Percentiles rank a stretch among this genome's conserved stretches.
phyloP scores from a whole-genome alignment of 2,113 vertebrate species.

The Zootoca vivipara region DNA sequence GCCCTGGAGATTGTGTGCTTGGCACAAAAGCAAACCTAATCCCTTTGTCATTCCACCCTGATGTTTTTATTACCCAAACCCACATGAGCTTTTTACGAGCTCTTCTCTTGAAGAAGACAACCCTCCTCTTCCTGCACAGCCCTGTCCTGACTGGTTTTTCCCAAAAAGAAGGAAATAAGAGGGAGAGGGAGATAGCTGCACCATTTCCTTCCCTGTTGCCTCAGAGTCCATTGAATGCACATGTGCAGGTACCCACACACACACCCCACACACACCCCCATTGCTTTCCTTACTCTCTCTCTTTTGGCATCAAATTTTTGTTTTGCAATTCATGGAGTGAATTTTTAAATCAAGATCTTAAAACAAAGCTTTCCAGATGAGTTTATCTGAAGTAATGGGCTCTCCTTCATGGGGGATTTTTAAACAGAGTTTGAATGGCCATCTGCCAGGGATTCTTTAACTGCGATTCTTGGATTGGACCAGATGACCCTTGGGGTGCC shows the following conservation, averaged over 20 bases:
- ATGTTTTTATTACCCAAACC: slow-evolving; percentile 55
- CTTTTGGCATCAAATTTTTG: slow-evolving; percentile 42
- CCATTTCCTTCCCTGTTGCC: background rate
- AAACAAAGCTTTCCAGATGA: slow-evolving; percentile 14
- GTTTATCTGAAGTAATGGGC: slow-evolving; percentile 4
- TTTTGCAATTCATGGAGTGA: slow-evolving; percentile 4
- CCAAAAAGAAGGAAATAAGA: slow-evolving; percentile 23
- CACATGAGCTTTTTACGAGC: slow-evolving; percentile 47
- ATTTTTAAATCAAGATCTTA: too few species aligned
- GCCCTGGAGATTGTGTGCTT: slow-evolving; percentile 43
- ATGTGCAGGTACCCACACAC: background rate
- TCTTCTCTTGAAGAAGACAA: slow-evolving; percentile 50
- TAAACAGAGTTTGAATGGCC: too few species aligned
- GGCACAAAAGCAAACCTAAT: slow-evolving; percentile 41
- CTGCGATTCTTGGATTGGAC: too few species aligned
- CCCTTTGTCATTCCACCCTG: slow-evolving; percentile 31
- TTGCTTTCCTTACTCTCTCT: background rate
- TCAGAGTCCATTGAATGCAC: background rate
- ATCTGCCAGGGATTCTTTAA: too few species aligned
- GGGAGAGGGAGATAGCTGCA: background rate
- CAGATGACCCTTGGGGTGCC: too few species aligned
- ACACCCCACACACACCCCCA: background rate
- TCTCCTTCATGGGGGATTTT: too few species aligned
- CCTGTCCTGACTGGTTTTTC: slow-evolving; percentile 38
- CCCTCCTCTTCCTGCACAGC: slow-evolving; percentile 28